Evolutionary conservation across 2,888 invertebrate species (phyloP).

Genomic region (Abrostola tripartita): DNA sequence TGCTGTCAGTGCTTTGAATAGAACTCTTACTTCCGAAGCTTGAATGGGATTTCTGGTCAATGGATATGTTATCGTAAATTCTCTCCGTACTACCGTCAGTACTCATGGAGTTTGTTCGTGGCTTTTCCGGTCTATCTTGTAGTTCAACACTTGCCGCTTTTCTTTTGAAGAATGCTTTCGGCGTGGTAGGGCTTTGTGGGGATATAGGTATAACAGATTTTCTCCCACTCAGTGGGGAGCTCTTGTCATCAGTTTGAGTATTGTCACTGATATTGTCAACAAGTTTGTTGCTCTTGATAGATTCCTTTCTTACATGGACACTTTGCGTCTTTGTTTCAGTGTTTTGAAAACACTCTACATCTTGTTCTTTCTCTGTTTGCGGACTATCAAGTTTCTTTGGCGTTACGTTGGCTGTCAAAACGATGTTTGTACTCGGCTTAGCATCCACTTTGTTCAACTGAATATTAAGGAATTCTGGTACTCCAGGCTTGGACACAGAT

Average conservation of each 20-base stretch:
- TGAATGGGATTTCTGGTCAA: conserved; percentile 83
- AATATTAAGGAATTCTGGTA: conserved; percentile 91
- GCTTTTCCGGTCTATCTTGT: conserved; percentile 81
- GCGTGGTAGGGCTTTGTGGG: conserved; percentile 79
- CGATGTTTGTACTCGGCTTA: conserved; percentile 89
- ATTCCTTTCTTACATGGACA: conserved; percentile 67
- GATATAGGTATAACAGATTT: conserved; percentile 62
- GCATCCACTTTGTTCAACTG: conserved; percentile 91
- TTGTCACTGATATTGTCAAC: conserved; percentile 67
- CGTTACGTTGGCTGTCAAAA: conserved; percentile 89
- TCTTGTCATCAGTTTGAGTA: conserved; percentile 66
- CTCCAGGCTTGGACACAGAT: conserved; percentile 69
- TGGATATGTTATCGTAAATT: conserved; percentile 83
- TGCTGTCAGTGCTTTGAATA: conserved; percentile 83
- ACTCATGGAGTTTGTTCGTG: conserved; percentile 78
- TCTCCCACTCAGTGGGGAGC: conserved; percentile 64
- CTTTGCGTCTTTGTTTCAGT: conserved; percentile 67
- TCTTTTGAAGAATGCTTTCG: conserved; percentile 85
- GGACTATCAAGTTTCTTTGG: conserved; percentile 84
- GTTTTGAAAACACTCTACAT: conserved; percentile 61
- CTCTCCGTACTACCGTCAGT: conserved; percentile 83
- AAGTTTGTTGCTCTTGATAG: conserved; percentile 63
- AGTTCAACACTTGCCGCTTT: conserved; percentile 88
- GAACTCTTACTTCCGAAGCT: conserved; percentile 86
- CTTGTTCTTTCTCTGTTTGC: conserved; percentile 73